Percentiles rank a stretch among this genome's conserved stretches.
Evolutionary conservation across 1,140 invertebrate species (phyloP).

Genomic region (Heliothis subflexa): DNA sequence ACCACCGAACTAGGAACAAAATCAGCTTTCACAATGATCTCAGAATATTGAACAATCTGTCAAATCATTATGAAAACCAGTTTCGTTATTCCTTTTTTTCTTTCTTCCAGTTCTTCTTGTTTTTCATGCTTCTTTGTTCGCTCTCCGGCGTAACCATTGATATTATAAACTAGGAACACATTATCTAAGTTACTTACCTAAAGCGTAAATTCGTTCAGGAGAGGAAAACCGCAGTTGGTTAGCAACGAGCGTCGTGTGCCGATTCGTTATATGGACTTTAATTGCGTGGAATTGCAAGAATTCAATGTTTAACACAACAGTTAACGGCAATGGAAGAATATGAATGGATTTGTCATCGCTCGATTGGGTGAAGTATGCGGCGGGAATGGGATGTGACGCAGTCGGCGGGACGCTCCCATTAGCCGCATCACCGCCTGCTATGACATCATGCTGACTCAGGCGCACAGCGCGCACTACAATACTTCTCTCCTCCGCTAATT

Average conservation of each 20-base stretch:
- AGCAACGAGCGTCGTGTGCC: constrained; percentile 1
- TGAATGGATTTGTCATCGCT: constrained; percentile 84
- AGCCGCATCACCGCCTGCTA: constrained; percentile 62
- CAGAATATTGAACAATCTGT: constrained; percentile 93
- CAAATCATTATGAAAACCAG: constrained; percentile 97
- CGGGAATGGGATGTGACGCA: constrained; percentile 76
- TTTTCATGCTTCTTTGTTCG: constrained; percentile 31
- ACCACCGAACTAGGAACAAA: constrained; percentile 88
- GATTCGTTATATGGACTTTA: constrained; percentile 47
- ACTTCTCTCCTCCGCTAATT: constrained; percentile 56
- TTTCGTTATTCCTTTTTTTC: constrained; percentile 88
- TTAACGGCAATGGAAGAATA: constrained; percentile 70
- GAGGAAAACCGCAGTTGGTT: constrained; percentile 34
- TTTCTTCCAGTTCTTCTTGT: constrained; percentile 49
- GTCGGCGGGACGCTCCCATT: constrained; percentile 76
- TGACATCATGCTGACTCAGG: constrained; percentile 83
- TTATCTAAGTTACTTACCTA: constrained; percentile 37
- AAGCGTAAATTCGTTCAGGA: constrained; percentile 25
- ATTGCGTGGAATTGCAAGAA: constrained; percentile 61
- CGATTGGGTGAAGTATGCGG: constrained; percentile 81
- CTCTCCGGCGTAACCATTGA: constrained; percentile 2
- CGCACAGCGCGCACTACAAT: constrained; percentile 50
- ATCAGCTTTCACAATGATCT: constrained; percentile 98
- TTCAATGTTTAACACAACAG: constrained; percentile 64
- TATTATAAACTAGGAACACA: neutral